Base-by-base conservation (phyloP, 2,113 vertebrate species). In the Bujurquina vittata region DNA sequence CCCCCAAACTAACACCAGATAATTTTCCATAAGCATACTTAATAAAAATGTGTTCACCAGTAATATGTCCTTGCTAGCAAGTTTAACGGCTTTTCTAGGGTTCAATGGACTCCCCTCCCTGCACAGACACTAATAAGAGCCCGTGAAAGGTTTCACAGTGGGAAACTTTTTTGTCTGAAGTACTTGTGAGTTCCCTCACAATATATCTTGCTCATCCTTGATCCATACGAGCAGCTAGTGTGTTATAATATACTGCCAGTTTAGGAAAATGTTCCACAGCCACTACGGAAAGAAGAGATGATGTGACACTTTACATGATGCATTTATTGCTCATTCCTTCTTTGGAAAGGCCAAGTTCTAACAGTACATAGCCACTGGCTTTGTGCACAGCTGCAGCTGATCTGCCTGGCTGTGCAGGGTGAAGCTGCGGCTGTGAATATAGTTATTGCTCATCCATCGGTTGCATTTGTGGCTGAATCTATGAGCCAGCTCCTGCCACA, bases 181-280 rank as follows among this genome's bases (percentile, higher is more conserved):
- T 9, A 10, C 67, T 57, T 57, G 56, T 57, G 72, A 56, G 31
- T 56, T 75, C 33, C n/a, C 54, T 57, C 72, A 75, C 72, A 37
- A 75, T 26, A 57, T 56, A 75, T 14, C 10, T 56, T 75, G n/a
- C 7, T 31, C 12, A 31, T 31, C 17, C n/a, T 18, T 49, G 23
- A 35, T 77, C 75, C 26, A 31, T 60, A 77, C 33, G 18, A 4
- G 57, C 40, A 60, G 57, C 60, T 77, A 26, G 75, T 61, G 57
- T 77, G 40, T 77, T 60, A 49, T 20, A 77, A 31, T 77, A 77
- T 20, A 59, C 75, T 77, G 57, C 37, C 57, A 77, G 75, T 77
- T 77, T 60, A 77, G 57, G 11, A 59, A 77, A 77, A 61, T 10
- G 29, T 43, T 52, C 26, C 46, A 15, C 57, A 49, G 26, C 52